These are phyloP conservation scores for Tringa solitaria DNA, from an alignment of 2,113 vertebrate genomes.

Conservation along the genomic window DNA sequence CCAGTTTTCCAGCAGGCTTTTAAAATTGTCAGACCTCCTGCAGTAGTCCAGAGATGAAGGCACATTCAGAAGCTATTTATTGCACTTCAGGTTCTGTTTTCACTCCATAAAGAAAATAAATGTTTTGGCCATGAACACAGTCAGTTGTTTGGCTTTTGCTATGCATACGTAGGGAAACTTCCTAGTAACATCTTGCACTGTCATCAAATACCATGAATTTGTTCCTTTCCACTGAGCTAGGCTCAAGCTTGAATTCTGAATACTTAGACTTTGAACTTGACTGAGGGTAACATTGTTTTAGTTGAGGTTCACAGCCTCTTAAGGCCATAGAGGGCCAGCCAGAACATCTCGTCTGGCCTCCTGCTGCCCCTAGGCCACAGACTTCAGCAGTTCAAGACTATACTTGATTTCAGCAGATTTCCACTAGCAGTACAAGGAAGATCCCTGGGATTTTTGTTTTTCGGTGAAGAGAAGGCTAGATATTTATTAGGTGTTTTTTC, in stretches of 20 bases:
- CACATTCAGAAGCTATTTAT: slow-evolving; percentile 11
- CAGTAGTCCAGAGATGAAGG: background rate
- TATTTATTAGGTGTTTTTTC: background rate
- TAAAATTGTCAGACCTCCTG: background rate
- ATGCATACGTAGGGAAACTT: background rate
- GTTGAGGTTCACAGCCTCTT: slow-evolving; percentile 18
- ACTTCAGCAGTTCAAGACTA: background rate
- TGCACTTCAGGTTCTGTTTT: slow-evolving; percentile 24
- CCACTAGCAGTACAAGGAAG: background rate
- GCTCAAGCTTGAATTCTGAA: background rate
- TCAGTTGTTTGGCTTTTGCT: slow-evolving; percentile 31
- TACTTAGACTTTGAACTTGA: slow-evolving; percentile 40
- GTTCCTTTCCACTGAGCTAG: slow-evolving; percentile 8
- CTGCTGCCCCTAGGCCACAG: background rate
- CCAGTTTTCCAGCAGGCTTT: background rate
- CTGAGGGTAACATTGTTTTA: slow-evolving; percentile 51
- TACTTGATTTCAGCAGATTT: background rate
- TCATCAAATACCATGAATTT: slow-evolving; percentile 61
- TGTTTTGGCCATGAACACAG: background rate
- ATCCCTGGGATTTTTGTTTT: background rate
- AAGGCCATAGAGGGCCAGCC: background rate
- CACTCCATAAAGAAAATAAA: slow-evolving; percentile 32
- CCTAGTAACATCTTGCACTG: slow-evolving; percentile 32
- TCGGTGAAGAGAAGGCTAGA: background rate
- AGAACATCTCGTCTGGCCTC: background rate